phyloP scores from a whole-genome alignment of 1,140 invertebrate species.

The Catajapyx aquilonaris region DNA sequence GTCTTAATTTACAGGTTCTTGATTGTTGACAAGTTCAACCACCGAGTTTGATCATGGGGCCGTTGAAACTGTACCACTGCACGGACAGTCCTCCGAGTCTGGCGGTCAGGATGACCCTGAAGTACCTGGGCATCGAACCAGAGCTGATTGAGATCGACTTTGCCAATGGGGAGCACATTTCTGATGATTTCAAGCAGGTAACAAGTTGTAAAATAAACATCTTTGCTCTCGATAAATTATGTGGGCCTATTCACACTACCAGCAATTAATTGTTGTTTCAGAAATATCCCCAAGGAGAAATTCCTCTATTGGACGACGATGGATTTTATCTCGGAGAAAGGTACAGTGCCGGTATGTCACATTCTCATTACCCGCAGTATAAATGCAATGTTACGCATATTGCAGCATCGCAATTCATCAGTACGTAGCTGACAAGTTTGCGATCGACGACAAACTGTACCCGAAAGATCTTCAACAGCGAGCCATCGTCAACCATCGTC shows the following conservation, averaged over 20 bases:
- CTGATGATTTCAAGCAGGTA: constrained; percentile 42
- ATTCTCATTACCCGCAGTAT: background rate
- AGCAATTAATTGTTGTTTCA: too few species aligned
- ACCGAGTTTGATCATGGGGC: too few species aligned
- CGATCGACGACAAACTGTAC: constrained; percentile 35
- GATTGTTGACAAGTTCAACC: too few species aligned
- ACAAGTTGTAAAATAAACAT: too few species aligned
- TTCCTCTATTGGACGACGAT: constrained; percentile 47
- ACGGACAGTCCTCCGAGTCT: constrained; percentile 52
- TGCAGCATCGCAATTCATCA: constrained; percentile 47
- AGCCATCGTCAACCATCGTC: constrained; percentile 47
- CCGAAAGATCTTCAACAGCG: constrained; percentile 39
- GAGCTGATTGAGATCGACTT: constrained; percentile 42
- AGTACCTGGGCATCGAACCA: constrained; percentile 35
- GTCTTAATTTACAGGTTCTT: too few species aligned
- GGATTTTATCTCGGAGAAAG: constrained; percentile 47
- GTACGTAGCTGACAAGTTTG: constrained; percentile 52
- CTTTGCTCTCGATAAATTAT: too few species aligned
- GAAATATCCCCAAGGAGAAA: constrained; percentile 60
- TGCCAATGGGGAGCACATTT: constrained; percentile 43
- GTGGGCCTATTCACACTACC: too few species aligned
- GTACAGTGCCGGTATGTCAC: constrained; percentile 15
- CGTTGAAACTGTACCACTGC: constrained; percentile 35
- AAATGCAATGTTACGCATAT: constrained; percentile 5
- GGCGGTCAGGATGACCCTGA: constrained; percentile 40